A percentile compares a stretch with the other conserved stretches of the same genome.
phyloP scores from a whole-genome alignment of 1,140 invertebrate species.

The Aphaenogaster rudis region DNA sequence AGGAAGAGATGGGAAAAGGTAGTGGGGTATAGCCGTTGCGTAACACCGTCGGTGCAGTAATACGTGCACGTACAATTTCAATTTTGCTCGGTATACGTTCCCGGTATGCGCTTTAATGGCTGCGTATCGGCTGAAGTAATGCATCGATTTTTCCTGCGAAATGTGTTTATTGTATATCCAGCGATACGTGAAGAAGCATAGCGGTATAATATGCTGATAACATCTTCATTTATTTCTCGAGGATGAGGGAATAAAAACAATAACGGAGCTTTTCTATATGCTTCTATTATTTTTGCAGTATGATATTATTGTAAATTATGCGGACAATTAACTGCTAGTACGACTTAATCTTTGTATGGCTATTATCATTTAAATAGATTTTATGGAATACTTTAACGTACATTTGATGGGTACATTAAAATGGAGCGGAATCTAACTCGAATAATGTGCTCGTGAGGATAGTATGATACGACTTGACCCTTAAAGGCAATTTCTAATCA shows the following conservation, averaged over 20 bases:
- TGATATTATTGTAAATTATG: neutral
- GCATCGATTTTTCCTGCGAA: neutral
- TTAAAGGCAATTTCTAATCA: slow-evolving; percentile 50
- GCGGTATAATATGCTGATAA: neutral
- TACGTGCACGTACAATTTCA: slow-evolving; percentile 43
- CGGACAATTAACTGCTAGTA: neutral
- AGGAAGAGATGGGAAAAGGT: neutral
- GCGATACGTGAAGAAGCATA: neutral
- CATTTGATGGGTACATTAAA: neutral
- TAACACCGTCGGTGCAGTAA: slow-evolving; percentile 11
- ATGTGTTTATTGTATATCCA: neutral
- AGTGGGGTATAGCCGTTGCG: slow-evolving; percentile 6
- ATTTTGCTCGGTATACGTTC: slow-evolving; percentile 33
- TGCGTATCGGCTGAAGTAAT: neutral
- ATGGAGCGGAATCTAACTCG: neutral
- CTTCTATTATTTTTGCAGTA: neutral
- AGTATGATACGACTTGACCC: slow-evolving; percentile 8
- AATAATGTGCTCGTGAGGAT: slow-evolving; percentile 19
- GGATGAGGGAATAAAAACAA: neutral
- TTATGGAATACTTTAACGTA: neutral
- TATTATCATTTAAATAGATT: slow-evolving; percentile 12
- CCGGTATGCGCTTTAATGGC: slow-evolving; percentile 1
- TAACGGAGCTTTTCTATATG: neutral
- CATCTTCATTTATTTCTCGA: neutral
- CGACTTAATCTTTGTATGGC: neutral